phyloP scores from a whole-genome alignment of 2,888 invertebrate genomes.

The Drosophila algonquin region DNA sequence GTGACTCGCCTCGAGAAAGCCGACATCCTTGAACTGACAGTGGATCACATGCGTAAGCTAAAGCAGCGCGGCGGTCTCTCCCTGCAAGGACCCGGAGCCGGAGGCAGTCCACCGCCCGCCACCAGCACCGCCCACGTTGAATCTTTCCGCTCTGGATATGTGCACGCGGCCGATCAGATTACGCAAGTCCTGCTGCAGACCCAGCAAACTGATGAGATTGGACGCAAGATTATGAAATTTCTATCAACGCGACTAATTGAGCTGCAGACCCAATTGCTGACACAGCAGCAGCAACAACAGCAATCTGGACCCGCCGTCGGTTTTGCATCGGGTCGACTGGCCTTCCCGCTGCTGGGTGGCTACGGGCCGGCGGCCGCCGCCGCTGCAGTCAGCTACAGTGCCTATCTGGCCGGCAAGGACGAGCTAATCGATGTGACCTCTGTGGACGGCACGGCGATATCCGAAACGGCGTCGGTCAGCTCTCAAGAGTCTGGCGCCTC shows the following conservation, averaged over 20 bases:
- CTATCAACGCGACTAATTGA: slow-evolving; percentile 92
- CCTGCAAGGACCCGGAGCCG: slow-evolving; percentile 64
- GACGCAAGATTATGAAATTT: slow-evolving; percentile 92
- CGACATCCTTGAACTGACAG: slow-evolving; percentile 94
- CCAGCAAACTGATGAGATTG: slow-evolving; percentile 85
- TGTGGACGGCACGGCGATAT: slow-evolving; percentile 72
- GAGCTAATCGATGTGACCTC: slow-evolving; percentile 80
- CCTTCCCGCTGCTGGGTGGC: slow-evolving; percentile 54
- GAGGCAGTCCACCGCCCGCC: slow-evolving; percentile 31
- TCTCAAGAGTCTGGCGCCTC: slow-evolving; percentile 75
- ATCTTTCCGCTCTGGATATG: slow-evolving; percentile 94
- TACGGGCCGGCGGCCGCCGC: slow-evolving; percentile 63
- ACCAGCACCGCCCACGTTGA: slow-evolving; percentile 87
- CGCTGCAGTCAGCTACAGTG: slow-evolving; percentile 63
- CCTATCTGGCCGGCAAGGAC: slow-evolving; percentile 69
- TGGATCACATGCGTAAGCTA: slow-evolving; percentile 91
- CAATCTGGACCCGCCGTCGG: slow-evolving; percentile 45
- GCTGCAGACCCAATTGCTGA: slow-evolving; percentile 77
- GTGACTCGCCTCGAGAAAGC: slow-evolving; percentile 95
- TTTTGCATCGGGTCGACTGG: slow-evolving; percentile 41
- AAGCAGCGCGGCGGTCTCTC: slow-evolving; percentile 91
- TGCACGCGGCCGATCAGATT: slow-evolving; percentile 95
- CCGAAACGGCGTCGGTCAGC: slow-evolving; percentile 75
- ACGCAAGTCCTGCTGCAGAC: slow-evolving; percentile 92
- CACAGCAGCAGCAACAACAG: slow-evolving; percentile 63